phyloP scores from a whole-genome alignment of 2,797 vertebrate species.

The Sebastes minor region DNA sequence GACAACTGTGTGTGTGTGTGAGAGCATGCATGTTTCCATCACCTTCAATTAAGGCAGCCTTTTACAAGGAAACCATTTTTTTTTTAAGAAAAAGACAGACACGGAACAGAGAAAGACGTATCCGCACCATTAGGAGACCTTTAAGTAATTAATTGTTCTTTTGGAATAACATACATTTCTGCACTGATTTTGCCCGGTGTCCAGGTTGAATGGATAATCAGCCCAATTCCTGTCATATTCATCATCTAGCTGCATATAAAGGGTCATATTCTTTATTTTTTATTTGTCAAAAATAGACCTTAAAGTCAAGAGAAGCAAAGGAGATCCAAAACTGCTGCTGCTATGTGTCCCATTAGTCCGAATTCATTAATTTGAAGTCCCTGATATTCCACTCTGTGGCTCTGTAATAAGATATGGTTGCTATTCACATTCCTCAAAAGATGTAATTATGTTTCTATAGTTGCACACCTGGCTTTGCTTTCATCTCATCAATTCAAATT shows the following conservation, averaged over 20 bases:
- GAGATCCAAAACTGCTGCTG: background rate
- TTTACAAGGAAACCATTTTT: slow-evolving; percentile 3
- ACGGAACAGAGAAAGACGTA: slow-evolving; percentile 17
- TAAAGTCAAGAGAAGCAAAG: background rate
- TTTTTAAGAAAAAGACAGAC: slow-evolving; percentile 11
- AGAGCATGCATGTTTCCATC: background rate
- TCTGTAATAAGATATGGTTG: background rate
- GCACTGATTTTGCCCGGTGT: background rate
- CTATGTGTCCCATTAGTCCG: background rate
- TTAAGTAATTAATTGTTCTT: slow-evolving; percentile 8
- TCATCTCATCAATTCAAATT: background rate
- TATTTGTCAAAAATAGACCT: background rate
- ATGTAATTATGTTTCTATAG: background rate
- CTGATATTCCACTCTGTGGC: background rate
- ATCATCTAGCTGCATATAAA: background rate
- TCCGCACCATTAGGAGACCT: slow-evolving; percentile 7
- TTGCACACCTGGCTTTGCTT: background rate
- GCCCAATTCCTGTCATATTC: background rate
- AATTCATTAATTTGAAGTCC: background rate
- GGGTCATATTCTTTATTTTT: background rate
- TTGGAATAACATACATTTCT: background rate
- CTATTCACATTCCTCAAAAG: background rate
- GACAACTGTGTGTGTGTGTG: slow-evolving; percentile 11
- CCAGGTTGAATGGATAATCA: background rate
- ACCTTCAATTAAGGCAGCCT: slow-evolving; percentile 5